These are phyloP conservation scores for Meteorus sp. DNA, from an alignment of 1,140 invertebrate genomes.

Conservation along the genomic window DNA sequence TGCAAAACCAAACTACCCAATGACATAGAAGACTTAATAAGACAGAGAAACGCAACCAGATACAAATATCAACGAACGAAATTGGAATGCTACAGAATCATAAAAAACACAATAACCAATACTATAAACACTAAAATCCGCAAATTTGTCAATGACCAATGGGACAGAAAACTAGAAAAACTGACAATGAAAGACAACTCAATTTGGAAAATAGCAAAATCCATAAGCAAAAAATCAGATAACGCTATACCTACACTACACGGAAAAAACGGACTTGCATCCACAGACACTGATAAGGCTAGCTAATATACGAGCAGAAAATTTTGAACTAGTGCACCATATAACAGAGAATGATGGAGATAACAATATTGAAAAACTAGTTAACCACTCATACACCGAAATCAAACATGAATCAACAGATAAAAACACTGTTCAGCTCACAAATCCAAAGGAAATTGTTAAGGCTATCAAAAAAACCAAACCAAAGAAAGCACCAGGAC, in stretches of 20 bases:
- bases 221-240: constrained; percentile 21
- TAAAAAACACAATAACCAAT: constrained; percentile 17
- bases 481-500: constrained; percentile 37
- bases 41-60: background rate
- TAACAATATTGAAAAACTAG: background rate
- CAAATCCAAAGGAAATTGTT: background rate
- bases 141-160: constrained; percentile 22
- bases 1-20: background rate
- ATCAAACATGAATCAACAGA: background rate
- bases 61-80: background rate
- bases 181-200: constrained; percentile 28
- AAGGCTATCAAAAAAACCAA: constrained; percentile 11
- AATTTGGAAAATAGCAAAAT: constrained; percentile 29
- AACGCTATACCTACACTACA: constrained; percentile 20
- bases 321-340: constrained; percentile 19
- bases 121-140: constrained; percentile 23
- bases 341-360: constrained; percentile 12
- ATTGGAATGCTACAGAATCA: background rate
- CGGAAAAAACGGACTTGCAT: background rate
- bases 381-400: background rate
- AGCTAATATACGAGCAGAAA: constrained; percentile 14
- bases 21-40: background rate
- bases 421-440: background rate
- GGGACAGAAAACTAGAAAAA: constrained; percentile 27
- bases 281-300: constrained; percentile 24